Evolutionary conservation across 2,888 invertebrate genomes (phyloP), one percentile per base, ranked within the genome.

Genomic region (Erebia ligea): DNA sequence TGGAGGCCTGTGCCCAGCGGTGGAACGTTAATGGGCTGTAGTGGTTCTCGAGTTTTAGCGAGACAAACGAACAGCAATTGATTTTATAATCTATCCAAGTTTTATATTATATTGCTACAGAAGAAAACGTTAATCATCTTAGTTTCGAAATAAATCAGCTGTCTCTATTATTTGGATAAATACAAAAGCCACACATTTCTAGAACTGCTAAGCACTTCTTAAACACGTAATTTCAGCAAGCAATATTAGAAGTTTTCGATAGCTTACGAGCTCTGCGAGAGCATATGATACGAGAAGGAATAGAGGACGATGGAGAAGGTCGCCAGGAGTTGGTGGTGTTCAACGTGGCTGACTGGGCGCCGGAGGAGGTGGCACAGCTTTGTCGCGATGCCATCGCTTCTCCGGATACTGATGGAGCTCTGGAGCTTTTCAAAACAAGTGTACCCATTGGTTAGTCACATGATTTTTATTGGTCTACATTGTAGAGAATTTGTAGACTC

Each of bases 311-410:
- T 66, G 88, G 86, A 8, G 89, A 89, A 73, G 85, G 84, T 0
- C 19, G 79, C 10, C 82, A 88, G 65, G 91, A 93, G 66, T 76
- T 92, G 73, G 83, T 88, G 66, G 81, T 92, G 65, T 89, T 90
- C 75, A 92, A 92, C 74, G 92, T 93, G 45, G 88, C 86, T 0
- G 91, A 92, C 76, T 92, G 92, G 93, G 82, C 91, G 1, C 74
- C 85, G 0, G 88, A 91, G 5, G 92, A 93, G 75, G 80, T 93
- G 11, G 75, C 88, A 0, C 87, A 90, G 68, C 79, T 91, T 13
- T 91, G 88, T 70, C 86, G 83, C 9, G 87, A 89, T 57, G 87
- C 86, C 11, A 78, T 79, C 8, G 80, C 82, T 8, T 80, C 84
- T 10, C 80, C 84, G 2, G 75, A 76, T 17, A 76, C 79, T 0